Base-by-base conservation (phyloP, 1,140 invertebrate species). In the Cylas formicarius region DNA sequence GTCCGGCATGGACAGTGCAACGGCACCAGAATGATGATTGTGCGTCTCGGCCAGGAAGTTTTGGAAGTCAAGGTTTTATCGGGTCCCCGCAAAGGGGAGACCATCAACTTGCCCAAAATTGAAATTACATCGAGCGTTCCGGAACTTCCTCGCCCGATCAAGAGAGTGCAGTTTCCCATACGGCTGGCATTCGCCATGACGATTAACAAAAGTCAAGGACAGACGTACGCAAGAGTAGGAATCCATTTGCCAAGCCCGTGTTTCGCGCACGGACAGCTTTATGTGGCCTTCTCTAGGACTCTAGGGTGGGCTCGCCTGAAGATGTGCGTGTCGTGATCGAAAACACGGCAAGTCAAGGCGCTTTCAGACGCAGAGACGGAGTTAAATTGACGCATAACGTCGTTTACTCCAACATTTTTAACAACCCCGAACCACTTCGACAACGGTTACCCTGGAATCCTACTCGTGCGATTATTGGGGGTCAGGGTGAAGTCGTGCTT, bases 221-320 rank as follows among this genome's bases (percentile, higher is more conserved):
- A 73, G 53, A 55, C 46, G 6, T 52, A 56, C 44, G 22, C 54
- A 42, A 48, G 29, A 26, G 50, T 40, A 23, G 60, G 63, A 11
- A 14, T 69, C 11, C 31, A 56, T 44, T 58, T 71, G n/a, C 14
- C 40, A 38, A 19, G 44, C 27, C 38, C 56, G 21, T 53, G 51
- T 36, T 70, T 70, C 42, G 45, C 55, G 3, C 66, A 67, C 41
- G 68, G 63, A 6, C 66, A 70, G 18, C 43, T 68, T 8, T 69
- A 69, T 45, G 64, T 70, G 10, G 67, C 60, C 4, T 23, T 41
- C 10, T 38, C 26, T 16, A 1, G 14, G 18, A 21, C 10, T 38
- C 26, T 16, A 1, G 14, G 18, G 27, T 48, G 19, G 34, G 27
- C n/a, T n/a, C 6, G 23, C 17, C 9, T 4, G 4, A 36, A 19